phyloP scores from a whole-genome alignment of 2,888 invertebrate genomes.

The Calliphora vomitoria region DNA sequence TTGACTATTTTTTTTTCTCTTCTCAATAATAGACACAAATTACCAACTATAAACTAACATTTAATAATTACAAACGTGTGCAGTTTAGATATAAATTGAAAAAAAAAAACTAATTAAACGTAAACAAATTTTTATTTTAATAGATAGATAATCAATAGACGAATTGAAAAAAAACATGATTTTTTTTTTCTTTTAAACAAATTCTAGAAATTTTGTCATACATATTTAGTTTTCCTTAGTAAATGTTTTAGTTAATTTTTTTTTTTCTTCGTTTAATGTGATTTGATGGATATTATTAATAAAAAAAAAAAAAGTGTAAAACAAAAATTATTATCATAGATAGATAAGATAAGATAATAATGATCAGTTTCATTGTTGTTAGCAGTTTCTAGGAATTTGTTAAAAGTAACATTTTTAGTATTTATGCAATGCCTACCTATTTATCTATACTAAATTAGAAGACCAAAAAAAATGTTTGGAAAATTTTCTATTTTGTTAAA shows the following conservation, averaged over 20 bases:
- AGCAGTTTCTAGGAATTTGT: constrained; percentile 23
- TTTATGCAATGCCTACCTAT: neutral
- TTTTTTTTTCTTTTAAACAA: neutral
- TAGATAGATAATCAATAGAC: constrained; percentile 10
- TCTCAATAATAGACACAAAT: constrained; percentile 38
- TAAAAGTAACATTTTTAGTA: neutral
- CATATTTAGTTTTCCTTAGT: neutral
- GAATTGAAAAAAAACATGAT: neutral
- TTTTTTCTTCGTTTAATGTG: constrained; percentile 37
- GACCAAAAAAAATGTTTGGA: neutral
- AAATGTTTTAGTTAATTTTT: constrained; percentile 43
- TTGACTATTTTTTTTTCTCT: neutral
- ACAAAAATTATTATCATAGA: constrained; percentile 60
- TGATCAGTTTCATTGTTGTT: constrained; percentile 32
- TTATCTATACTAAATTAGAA: neutral
- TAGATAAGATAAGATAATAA: constrained; percentile 64
- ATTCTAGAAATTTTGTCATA: constrained; percentile 11
- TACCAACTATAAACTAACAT: constrained; percentile 48
- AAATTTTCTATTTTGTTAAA: neutral
- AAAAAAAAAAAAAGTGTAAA: constrained; percentile 34
- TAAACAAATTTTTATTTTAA: constrained; percentile 36
- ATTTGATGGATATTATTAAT: constrained; percentile 59
- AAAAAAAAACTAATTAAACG: constrained; percentile 48
- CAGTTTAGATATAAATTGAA: constrained; percentile 22
- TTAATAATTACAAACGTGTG: constrained; percentile 56